Evolutionary conservation across 2,113 vertebrate genomes (phyloP), one percentile per base, ranked within the genome.

Genomic region (Trogon melanurus): DNA sequence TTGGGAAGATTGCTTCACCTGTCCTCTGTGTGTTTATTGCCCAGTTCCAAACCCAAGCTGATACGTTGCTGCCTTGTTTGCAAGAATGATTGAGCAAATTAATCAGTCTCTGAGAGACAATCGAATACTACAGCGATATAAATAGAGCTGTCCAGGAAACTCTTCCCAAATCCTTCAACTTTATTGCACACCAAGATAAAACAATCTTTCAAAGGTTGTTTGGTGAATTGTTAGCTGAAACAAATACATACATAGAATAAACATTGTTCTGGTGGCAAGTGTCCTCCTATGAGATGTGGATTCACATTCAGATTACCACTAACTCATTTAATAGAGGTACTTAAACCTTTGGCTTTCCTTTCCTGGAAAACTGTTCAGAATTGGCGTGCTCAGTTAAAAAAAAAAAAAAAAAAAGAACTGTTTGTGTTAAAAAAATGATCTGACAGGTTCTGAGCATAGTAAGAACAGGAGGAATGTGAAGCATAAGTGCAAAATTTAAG

Each of bases 101-200:
- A 89, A 75, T 87, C 69, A 91, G 0, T 25, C 20, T 89, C 36
- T 58, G 66, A 82, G 60, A 74, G 26, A 32, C 51, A 60, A 29
- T 82, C n/a, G 27, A 13, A 36, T 86, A 18, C 26, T 83, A 18
- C 27, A 38, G 20, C 57, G 61, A 41, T 51, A 91, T 65, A 79
- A 82, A 84, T 67, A 91, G 72, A 64, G 45, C 65, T 62, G 41
- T 19, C 27, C 81, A 79, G 87, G 74, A 95, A 89, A 61, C 41
- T 78, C 69, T 72, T 88, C 58, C 87, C 62, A 88, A 72, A 79
- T 47, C 34, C 53, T 82, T 92, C 70, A 93, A 47, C 27, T 23
- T 91, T 44, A 94, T 53, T 92, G 71, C 45, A 82, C 11, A 41
- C 92, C 22, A 85, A 87, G 70, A 91, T 87, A 89, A 92, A 95